Percentiles rank a stretch among this genome's conserved stretches.
These are phyloP conservation scores for Anabas testudineus DNA, from an alignment of 2,797 vertebrate species.

Conservation along the genomic window DNA sequence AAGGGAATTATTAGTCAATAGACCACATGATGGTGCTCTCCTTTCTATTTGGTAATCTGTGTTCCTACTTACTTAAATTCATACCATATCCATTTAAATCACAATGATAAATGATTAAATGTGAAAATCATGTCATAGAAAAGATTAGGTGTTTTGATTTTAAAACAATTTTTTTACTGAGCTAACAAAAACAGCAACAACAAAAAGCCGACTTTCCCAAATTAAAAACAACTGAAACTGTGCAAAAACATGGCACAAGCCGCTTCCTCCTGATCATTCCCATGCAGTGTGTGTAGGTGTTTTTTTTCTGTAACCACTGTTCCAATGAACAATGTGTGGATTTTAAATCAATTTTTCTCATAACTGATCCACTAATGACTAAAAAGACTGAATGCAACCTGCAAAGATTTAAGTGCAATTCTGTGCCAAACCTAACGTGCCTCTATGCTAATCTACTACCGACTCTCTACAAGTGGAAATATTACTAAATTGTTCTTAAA, in stretches of 20 bases:
- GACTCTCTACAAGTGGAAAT: slow-evolving; percentile 6
- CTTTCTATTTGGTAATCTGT: slow-evolving; percentile 8
- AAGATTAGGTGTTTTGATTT: no score
- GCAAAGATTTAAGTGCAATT: slow-evolving; percentile 16
- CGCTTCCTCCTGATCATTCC: neutral
- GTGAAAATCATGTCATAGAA: no score
- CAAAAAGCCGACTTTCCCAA: no score
- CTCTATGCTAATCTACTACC: neutral
- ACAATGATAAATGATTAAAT: no score
- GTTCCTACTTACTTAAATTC: neutral
- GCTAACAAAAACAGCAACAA: no score
- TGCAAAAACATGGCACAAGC: neutral
- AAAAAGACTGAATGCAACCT: slow-evolving; percentile 17
- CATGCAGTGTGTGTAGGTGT: neutral
- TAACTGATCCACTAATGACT: neutral
- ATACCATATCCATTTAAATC: no score
- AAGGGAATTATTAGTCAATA: neutral
- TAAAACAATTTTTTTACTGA: no score
- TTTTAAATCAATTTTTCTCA: neutral
- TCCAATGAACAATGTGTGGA: neutral
- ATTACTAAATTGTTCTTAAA: slow-evolving; percentile 11
- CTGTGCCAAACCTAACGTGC: neutral
- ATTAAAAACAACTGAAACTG: neutral
- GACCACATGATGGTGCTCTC: slow-evolving; percentile 1
- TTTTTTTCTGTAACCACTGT: neutral